Evolutionary conservation across 64 coral and sea anemone genomes (phyloP).

Genomic region (Montipora cactus): DNA sequence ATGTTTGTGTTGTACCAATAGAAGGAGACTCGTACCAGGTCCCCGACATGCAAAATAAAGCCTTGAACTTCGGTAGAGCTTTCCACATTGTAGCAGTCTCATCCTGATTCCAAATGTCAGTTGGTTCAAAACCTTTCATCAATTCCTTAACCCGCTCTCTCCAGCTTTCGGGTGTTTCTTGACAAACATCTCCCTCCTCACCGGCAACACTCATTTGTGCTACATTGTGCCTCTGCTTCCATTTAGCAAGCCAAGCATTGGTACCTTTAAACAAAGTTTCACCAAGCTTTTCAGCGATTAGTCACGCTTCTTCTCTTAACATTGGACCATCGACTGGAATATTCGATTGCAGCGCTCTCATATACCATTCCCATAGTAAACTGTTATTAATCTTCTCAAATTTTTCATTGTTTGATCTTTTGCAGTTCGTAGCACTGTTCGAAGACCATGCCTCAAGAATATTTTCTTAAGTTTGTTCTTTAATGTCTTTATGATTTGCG

Average conservation of each 20-base stretch:
- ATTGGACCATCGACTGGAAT: constrained; percentile 28
- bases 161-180: constrained; percentile 32
- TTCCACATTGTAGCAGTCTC: constrained; percentile 49
- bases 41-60: no score
- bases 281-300: constrained; percentile 61
- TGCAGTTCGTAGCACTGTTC: neutral
- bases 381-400: constrained; percentile 36
- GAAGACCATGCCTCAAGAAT: constrained; percentile 48
- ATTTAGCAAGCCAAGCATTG: constrained; percentile 43
- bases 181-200: constrained; percentile 15
- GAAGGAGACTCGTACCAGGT: no score
- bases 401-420: constrained; percentile 31
- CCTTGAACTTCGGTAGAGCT: neutral
- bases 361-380: constrained; percentile 40
- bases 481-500: constrained; percentile 18
- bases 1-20: no score
- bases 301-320: constrained; percentile 20
- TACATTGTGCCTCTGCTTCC: constrained; percentile 57
- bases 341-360: no score
- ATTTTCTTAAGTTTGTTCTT: neutral
- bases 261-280: neutral
- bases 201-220: constrained; percentile 13
- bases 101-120: constrained; percentile 47
- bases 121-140: neutral
- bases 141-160: constrained; percentile 40